phyloP scores from a whole-genome alignment of 2,797 vertebrate genomes.

The Falco biarmicus region DNA sequence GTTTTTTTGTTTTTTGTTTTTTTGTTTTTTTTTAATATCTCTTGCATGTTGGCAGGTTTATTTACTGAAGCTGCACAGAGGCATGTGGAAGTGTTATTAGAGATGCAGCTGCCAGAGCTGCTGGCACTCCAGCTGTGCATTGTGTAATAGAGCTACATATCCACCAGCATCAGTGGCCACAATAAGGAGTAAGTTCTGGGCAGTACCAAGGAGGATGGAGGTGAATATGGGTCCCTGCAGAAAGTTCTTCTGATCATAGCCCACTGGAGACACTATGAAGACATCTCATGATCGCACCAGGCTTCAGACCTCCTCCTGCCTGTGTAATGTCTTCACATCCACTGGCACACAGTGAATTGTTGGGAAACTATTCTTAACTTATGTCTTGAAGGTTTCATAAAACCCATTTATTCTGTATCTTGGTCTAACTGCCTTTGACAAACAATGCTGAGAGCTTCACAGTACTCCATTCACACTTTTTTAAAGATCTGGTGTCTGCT shows the following conservation, averaged over 20 bases:
- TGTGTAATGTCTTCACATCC: not conserved
- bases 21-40: not conserved
- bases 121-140: not conserved
- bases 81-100: not conserved
- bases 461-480: not conserved
- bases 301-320: not conserved
- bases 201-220: not conserved
- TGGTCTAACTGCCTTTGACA: not conserved
- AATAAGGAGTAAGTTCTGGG: not conserved
- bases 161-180: rapidly evolving
- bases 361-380: not conserved
- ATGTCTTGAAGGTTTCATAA: not conserved
- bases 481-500: not conserved
- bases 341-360: not conserved
- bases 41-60: not conserved
- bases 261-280: not conserved
- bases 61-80: not conserved
- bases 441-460: not conserved
- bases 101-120: not conserved
- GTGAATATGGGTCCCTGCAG: not conserved
- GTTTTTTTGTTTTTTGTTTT: too few relatives aligned
- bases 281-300: not conserved
- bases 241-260: not conserved
- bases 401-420: not conserved
- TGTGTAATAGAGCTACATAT: not conserved